Evolutionary conservation across 2,113 vertebrate species (phyloP).

Genomic region (Leucosticte australis): DNA sequence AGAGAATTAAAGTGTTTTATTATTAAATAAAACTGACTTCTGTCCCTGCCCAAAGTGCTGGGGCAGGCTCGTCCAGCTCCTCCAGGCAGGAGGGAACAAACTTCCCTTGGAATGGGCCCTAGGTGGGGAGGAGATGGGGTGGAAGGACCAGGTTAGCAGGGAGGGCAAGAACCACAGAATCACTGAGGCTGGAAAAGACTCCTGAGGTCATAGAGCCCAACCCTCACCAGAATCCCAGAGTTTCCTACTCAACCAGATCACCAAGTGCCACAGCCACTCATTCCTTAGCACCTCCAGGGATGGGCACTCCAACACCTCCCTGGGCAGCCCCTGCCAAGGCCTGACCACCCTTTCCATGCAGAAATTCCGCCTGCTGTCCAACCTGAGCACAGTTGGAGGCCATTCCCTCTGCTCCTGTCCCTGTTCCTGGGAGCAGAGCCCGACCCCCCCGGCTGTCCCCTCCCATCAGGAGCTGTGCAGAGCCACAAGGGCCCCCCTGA

Average conservation of each 20-base stretch:
- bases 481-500: background rate
- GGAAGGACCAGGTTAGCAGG: background rate
- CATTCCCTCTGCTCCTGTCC: background rate
- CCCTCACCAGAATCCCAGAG: background rate
- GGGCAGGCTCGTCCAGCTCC: background rate
- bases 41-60: background rate
- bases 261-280: no score
- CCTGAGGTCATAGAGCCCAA: no score
- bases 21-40: no score
- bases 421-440: background rate
- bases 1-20: background rate
- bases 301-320: background rate
- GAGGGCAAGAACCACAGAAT: background rate
- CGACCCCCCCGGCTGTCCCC: background rate
- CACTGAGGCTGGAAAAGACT: background rate
- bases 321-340: background rate
- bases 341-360: background rate
- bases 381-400: fast-evolving
- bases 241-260: background rate
- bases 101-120: background rate
- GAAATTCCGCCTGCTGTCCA: background rate
- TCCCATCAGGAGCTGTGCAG: background rate
- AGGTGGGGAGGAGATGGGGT: background rate
- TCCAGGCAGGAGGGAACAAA: background rate
- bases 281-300: background rate